Evolutionary conservation across 2,797 vertebrate genomes (phyloP).

Genomic region (Mastacembelus armatus): DNA sequence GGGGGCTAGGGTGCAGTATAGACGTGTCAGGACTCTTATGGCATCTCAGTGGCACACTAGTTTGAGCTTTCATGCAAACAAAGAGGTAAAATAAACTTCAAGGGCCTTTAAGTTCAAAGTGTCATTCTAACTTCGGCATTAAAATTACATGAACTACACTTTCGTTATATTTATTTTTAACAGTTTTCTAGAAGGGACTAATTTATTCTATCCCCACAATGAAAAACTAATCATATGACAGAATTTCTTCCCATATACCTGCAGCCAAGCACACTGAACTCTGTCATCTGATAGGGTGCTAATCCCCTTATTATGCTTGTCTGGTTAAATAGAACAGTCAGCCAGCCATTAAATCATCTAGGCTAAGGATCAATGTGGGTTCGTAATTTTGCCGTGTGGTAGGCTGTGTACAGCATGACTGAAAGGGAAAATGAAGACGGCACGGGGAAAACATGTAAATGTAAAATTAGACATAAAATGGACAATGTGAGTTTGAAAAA

Average conservation of each 20-base stretch:
- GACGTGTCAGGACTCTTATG: slow-evolving; percentile 68
- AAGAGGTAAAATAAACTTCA: slow-evolving; percentile 42
- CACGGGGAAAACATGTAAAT: slow-evolving; percentile 23
- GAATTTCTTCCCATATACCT: slow-evolving; percentile 61
- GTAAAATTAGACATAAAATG: slow-evolving; percentile 23
- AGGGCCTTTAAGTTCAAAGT: slow-evolving; percentile 26
- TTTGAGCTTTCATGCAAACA: slow-evolving; percentile 43
- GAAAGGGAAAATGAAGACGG: slow-evolving; percentile 27
- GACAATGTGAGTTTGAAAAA: slow-evolving; percentile 29
- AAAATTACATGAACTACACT: neutral
- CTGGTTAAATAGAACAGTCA: slow-evolving; percentile 74
- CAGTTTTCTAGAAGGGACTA: neutral
- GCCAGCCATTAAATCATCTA: slow-evolving; percentile 73
- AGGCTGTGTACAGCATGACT: slow-evolving; percentile 24
- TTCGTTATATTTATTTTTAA: neutral
- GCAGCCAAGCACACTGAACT: slow-evolving; percentile 63
- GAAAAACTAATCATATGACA: slow-evolving; percentile 53
- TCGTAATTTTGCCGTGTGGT: slow-evolving; percentile 45
- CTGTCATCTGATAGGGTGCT: slow-evolving; percentile 76
- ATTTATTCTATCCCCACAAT: slow-evolving; percentile 31
- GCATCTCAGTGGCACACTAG: slow-evolving; percentile 47
- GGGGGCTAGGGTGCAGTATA: slow-evolving; percentile 42
- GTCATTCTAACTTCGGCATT: neutral
- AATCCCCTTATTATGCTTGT: slow-evolving; percentile 78
- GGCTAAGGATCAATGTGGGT: slow-evolving; percentile 67